Evolutionary conservation across 2,888 invertebrate species (phyloP), one percentile per base, ranked within the genome.

Genomic region (Coenonympha arcania): DNA sequence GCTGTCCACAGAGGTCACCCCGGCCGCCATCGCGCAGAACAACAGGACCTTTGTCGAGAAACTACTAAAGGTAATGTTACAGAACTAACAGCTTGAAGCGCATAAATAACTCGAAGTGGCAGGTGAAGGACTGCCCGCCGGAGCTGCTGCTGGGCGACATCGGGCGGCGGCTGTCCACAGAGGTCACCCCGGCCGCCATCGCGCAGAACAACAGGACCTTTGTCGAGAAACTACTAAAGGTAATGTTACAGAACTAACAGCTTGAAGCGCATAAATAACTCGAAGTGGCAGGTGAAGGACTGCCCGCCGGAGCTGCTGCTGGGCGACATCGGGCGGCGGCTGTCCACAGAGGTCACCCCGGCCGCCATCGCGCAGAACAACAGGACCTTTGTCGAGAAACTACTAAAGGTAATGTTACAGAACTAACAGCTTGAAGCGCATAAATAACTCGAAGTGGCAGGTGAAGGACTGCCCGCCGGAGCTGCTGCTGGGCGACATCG

Each of bases 41-140:
- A 98, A 99, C 81, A 96, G 97, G 92, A 95, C 95, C 18, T 99
- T 99, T 86, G 98, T 99, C 40, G 98, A 99, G 72, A 96, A 97
- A 73, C 88, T 99, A 62, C 87, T 99, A 41, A 97, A 97, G 90
- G 99, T 95, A 55, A 57, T 52, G 53, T 73, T 83, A 55, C 81
- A 87, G 87, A 70, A 86, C 87, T 4, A 87, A 87, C 65, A 90
- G 90, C 70, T 73, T 90, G 66, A 88, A 90, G 58, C 87, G 90
- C 54, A 88, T 89, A 55, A 90, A 90, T 72, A 89, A 79, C 55
- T 77, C 88, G 33, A 89, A 90, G 65, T 90, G 89, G 90, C 88
- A 89, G 64, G 87, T 88, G 49, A 89, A 89, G 66, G 89, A 90
- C 63, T 89, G 89, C 49, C 87, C 89, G 2, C 81, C 89, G 31